Evolutionary conservation across 2,888 invertebrate genomes (phyloP).

Genomic region (Euspilapteryx auroguttella): DNA sequence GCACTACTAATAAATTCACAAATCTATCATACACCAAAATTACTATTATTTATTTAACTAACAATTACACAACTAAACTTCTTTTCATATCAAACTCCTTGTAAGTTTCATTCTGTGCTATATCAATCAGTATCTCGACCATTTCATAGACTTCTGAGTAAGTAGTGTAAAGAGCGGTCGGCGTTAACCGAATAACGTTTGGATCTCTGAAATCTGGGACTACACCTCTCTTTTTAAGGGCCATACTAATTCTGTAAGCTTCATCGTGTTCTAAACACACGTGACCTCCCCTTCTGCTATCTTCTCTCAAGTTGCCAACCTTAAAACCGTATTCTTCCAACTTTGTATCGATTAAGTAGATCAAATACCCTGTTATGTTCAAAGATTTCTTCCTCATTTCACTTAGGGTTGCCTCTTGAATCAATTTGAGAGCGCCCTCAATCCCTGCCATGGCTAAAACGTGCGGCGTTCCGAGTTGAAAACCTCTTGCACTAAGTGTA

Average conservation of each 20-base stretch:
- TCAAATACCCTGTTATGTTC: conserved; percentile 35
- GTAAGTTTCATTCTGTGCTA: conserved; percentile 21
- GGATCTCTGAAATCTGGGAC: conserved; percentile 34
- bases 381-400: conserved; percentile 36
- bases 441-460: conserved; percentile 32
- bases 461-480: conserved; percentile 34
- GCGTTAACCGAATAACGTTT: conserved; percentile 32
- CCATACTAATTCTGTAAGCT: conserved; percentile 30
- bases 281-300: conserved; percentile 31
- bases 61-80: conserved; percentile 19
- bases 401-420: conserved; percentile 26
- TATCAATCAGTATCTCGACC: conserved; percentile 25
- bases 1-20: background rate
- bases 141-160: conserved; percentile 32
- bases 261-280: conserved; percentile 35
- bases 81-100: conserved; percentile 17
- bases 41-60: background rate
- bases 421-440: conserved; percentile 31
- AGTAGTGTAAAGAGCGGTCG: conserved; percentile 31
- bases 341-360: conserved; percentile 30
- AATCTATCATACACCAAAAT: background rate
- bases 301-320: conserved; percentile 28
- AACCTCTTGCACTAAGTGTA: conserved; percentile 29
- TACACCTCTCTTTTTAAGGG: conserved; percentile 25
- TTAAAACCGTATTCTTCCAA: conserved; percentile 22